Evolutionary conservation across 2,888 invertebrate species (phyloP), one percentile per base, ranked within the genome.

Genomic region (Mythimna loreyi): DNA sequence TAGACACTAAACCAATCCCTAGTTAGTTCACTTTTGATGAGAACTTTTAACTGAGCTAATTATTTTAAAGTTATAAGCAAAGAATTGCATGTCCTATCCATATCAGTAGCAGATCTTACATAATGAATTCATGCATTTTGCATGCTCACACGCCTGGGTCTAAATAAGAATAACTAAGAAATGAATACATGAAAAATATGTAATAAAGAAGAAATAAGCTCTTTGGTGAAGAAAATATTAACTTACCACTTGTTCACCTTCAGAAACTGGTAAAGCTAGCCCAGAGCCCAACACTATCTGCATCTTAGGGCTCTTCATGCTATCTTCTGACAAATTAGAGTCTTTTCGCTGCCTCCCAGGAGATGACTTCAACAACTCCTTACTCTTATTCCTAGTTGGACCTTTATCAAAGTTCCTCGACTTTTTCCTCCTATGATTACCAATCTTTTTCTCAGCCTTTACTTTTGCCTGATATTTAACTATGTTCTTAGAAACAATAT

Each of bases 241-340:
- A 52, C 93, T 92, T 86, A 96, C 96, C 84, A 96, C 96, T 96
- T 96, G 94, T 88, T 97, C 97, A 9, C 97, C 97, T 87, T 96
- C 96, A 64, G 96, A 96, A 19, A 97, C 90, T 2, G 96, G 96
- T 59, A 97, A 91, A n/a, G 96, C 93, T 67, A 94, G 92, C 28
- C 96, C 96, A 21, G 96, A 96, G 0, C 96, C 96, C 23, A 96
- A 93, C 3, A 96, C 93, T 75, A 96, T 94, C 74, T 96, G 96
- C 92, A 96, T 90, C 78, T 94, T 94, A 11, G 94, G 93, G 78
- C 94, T 95, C 73, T 92, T 93, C 13, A 85, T 73, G 83, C 86
- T 92, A n/a, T 94, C 94, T 52, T 94, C 94, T 8, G 94, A 92
- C 59, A 93, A 74, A 78, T 88, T 89, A 0, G 93, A 94, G 64